Conservation (phyloP, 2,888 invertebrate genomes). For the Sphaerolaimus hirsutus region DNA sequence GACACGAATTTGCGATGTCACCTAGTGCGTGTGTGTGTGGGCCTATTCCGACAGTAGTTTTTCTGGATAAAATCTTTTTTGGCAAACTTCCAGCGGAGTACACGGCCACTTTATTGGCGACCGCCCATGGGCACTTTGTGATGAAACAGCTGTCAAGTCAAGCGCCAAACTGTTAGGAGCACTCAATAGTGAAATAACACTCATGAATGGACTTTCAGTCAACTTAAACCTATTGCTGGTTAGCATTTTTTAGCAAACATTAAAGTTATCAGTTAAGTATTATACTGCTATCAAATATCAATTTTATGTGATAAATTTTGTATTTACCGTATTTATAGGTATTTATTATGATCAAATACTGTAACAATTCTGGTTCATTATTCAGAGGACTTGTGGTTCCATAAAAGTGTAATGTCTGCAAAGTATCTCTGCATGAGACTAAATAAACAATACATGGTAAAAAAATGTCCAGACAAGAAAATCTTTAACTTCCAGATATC, state of each 20-base stretch:
- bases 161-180: conserved; percentile 28
- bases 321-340: neutral
- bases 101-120: conserved; percentile 26
- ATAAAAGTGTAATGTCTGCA: neutral
- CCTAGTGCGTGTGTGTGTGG: too few relatives aligned
- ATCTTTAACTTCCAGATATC: conserved; percentile 24
- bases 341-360: neutral
- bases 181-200: conserved; percentile 29
- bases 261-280: neutral
- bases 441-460: too few relatives aligned
- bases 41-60: too few relatives aligned
- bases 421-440: too few relatives aligned
- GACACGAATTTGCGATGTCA: too few relatives aligned
- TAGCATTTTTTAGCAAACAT: conserved; percentile 5
- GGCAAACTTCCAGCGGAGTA: conserved; percentile 22
- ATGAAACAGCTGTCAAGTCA: conserved; percentile 25
- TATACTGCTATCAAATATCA: neutral
- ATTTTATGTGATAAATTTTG: neutral
- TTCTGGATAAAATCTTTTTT: too few relatives aligned
- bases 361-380: neutral
- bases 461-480: neutral
- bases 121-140: conserved; percentile 30
- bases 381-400: neutral
- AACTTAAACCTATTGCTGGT: conserved; percentile 36
- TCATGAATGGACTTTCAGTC: conserved; percentile 37